Evolutionary conservation across 2,113 vertebrate species (phyloP).

Genomic region (Pedionomus torquatus): DNA sequence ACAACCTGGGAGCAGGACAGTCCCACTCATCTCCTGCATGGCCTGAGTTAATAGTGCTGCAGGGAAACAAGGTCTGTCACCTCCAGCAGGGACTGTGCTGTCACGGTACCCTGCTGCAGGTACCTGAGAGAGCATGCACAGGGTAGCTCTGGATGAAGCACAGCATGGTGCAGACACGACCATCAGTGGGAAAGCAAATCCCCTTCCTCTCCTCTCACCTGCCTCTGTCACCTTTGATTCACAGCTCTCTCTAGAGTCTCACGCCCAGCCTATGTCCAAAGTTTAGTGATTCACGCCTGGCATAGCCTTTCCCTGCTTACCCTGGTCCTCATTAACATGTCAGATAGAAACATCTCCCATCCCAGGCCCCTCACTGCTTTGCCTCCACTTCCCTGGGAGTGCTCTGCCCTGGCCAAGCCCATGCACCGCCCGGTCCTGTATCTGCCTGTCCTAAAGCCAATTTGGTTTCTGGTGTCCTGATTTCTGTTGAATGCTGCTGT

Average conservation of each 20-base stretch:
- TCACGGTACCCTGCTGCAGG: rapidly evolving
- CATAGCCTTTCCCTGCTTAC: neutral
- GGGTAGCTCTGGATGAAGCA: neutral
- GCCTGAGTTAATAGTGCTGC: neutral
- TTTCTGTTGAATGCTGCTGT: neutral
- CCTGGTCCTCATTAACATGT: neutral
- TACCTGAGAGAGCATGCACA: neutral
- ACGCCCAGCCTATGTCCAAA: rapidly evolving
- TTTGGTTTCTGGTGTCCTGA: neutral
- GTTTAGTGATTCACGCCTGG: rapidly evolving
- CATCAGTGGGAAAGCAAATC: neutral
- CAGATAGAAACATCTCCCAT: neutral
- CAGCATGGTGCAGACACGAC: rapidly evolving
- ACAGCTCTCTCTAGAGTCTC: neutral
- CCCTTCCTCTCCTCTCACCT: neutral
- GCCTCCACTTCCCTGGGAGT: neutral
- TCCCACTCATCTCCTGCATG: neutral
- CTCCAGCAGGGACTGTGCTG: neutral
- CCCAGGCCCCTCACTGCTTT: neutral
- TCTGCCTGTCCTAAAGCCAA: neutral
- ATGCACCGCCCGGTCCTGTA: neutral
- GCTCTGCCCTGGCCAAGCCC: neutral
- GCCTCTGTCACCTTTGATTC: neutral
- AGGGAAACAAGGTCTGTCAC: neutral
- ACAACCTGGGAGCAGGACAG: neutral